phyloP scores from a whole-genome alignment of 2,113 vertebrate species.

The Melanerpes formicivorus region DNA sequence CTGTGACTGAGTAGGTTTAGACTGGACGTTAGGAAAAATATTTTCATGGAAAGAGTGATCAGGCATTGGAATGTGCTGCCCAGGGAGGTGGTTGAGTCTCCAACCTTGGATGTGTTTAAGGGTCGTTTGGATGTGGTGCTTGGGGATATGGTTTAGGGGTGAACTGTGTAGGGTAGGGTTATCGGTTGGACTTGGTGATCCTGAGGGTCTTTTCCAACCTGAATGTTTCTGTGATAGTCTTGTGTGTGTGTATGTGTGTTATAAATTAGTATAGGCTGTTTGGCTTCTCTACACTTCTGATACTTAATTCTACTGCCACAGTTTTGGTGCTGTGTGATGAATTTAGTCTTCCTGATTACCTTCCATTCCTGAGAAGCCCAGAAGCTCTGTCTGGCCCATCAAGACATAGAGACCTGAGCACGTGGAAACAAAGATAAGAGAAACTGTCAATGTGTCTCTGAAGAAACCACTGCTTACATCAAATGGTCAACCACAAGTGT shows the following conservation, averaged over 20 bases:
- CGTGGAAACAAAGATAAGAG: background rate
- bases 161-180: no score
- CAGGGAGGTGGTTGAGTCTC: no score
- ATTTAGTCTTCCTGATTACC: background rate
- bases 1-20: no score
- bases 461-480: background rate
- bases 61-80: no score
- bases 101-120: no score
- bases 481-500: background rate
- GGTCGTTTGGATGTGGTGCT: no score
- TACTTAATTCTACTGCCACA: background rate
- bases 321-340: rapidly evolving
- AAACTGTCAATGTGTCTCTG: background rate
- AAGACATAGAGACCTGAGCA: background rate
- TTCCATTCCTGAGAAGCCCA: background rate
- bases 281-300: background rate
- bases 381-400: background rate
- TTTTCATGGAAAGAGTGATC: no score
- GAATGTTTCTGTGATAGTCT: no score
- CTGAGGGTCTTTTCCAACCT: no score
- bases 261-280: background rate
- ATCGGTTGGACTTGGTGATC: no score
- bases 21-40: no score
- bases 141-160: no score
- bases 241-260: background rate